Conservation (phyloP, 2,888 invertebrate genomes). For the Leptodirus hochenwartii region DNA sequence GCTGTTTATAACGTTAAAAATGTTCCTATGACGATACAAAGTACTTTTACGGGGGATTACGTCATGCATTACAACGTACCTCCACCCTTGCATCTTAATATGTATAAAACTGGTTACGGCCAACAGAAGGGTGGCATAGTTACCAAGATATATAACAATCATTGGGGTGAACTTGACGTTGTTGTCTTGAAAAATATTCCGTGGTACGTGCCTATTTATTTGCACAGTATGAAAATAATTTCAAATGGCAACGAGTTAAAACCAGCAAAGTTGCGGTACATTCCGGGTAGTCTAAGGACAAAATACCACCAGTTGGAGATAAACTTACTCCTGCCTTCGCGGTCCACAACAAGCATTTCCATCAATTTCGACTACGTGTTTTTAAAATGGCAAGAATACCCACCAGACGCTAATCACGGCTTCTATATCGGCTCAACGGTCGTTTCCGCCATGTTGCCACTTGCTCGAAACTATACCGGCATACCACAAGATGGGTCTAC, state of each 20-base stretch:
- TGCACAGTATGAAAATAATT: conserved; percentile 63
- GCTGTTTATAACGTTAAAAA: conserved; percentile 50
- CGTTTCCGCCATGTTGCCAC: conserved; percentile 58
- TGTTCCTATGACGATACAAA: conserved; percentile 45
- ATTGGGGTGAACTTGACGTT: conserved; percentile 55
- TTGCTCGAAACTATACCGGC: conserved; percentile 62
- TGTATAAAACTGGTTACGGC: conserved; percentile 76
- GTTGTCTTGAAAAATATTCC: conserved; percentile 80
- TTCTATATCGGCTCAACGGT: conserved; percentile 87
- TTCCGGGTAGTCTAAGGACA: conserved; percentile 68
- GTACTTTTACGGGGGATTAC: conserved; percentile 31
- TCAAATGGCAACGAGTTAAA: conserved; percentile 36
- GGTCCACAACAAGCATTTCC: conserved; percentile 61
- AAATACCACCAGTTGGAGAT: conserved; percentile 80
- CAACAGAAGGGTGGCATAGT: conserved; percentile 82
- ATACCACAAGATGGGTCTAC: conserved; percentile 50
- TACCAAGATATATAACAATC: conserved; percentile 66
- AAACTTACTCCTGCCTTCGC: conserved; percentile 58
- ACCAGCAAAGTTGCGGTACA: conserved; percentile 37
- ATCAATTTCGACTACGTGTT: conserved; percentile 91
- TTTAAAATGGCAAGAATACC: conserved; percentile 96
- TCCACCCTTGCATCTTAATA: conserved; percentile 57
- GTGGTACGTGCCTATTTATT: conserved; percentile 68
- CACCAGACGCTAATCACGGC: conserved; percentile 98
- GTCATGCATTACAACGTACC: conserved; percentile 36